Conservation (phyloP, 2,888 invertebrate species). For the Acrobasis consociella region DNA sequence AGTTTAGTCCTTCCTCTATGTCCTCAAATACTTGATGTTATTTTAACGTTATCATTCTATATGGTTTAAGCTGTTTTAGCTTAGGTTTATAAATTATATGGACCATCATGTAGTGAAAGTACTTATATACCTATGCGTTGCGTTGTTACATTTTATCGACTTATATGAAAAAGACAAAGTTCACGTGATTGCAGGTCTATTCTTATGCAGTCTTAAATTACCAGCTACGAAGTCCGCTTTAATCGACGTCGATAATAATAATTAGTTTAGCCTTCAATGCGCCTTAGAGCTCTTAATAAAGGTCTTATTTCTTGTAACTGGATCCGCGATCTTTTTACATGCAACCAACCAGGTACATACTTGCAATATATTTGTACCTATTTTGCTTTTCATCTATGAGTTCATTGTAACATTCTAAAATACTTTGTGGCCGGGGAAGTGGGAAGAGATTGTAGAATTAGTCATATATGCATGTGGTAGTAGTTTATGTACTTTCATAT, state of each 20-base stretch:
- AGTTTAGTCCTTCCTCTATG: no score
- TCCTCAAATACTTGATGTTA: no score
- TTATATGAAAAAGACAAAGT: constrained; percentile 2
- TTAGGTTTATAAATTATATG: no score
- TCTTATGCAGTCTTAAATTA: neutral
- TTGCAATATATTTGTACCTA: neutral
- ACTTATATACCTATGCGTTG: neutral
- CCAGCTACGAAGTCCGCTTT: neutral
- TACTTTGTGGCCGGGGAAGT: no score
- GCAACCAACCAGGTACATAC: neutral
- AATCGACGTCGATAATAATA: constrained; percentile 4
- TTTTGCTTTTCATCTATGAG: no score
- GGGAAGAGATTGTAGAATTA: no score
- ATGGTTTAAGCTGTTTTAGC: no score
- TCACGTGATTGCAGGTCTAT: constrained; percentile 3
- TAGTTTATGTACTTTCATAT: no score
- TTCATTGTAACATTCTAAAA: no score
- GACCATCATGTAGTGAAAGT: no score
- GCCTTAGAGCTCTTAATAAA: neutral
- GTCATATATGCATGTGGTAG: no score
- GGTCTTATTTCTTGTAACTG: constrained; percentile 2
- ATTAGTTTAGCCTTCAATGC: constrained; percentile 11
- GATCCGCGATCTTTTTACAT: constrained; percentile 11
- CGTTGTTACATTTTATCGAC: neutral
- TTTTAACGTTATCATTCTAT: no score